These are phyloP conservation scores for Anagrus nilaparvatae DNA, from an alignment of 1,140 invertebrate genomes.

Conservation along the genomic window DNA sequence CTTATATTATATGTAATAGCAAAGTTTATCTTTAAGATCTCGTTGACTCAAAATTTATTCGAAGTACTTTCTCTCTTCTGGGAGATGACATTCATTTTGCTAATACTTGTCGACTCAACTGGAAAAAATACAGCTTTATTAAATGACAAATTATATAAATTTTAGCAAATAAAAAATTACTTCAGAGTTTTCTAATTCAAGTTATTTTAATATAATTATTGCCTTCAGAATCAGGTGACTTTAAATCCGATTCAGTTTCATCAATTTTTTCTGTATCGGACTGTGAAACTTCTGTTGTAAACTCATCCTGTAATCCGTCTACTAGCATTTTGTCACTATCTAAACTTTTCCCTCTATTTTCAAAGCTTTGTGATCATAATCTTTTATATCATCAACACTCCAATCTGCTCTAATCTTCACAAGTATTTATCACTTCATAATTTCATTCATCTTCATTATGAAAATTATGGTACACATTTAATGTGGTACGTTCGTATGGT, in stretches of 20 bases:
- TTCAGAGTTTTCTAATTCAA: conserved; percentile 43
- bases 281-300: not conserved
- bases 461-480: no score
- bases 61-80: conserved; percentile 59
- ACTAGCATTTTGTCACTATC: conserved; percentile 64
- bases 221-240: not conserved
- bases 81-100: no score
- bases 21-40: no score
- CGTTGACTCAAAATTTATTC: conserved; percentile 58
- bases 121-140: no score
- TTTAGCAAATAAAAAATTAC: conserved; percentile 29
- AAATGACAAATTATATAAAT: no score
- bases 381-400: not conserved
- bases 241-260: not conserved
- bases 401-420: not conserved
- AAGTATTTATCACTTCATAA: no score
- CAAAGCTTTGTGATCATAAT: no score
- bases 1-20: no score
- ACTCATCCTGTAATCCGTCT: conserved; percentile 48
- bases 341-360: no score
- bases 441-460: no score
- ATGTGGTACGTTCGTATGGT: no score
- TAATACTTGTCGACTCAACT: no score
- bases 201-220: not conserved
- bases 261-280: not conserved